Evolutionary conservation across 1,140 invertebrate species (phyloP), one percentile per base, ranked within the genome.

Genomic region (Nebria ingens): DNA sequence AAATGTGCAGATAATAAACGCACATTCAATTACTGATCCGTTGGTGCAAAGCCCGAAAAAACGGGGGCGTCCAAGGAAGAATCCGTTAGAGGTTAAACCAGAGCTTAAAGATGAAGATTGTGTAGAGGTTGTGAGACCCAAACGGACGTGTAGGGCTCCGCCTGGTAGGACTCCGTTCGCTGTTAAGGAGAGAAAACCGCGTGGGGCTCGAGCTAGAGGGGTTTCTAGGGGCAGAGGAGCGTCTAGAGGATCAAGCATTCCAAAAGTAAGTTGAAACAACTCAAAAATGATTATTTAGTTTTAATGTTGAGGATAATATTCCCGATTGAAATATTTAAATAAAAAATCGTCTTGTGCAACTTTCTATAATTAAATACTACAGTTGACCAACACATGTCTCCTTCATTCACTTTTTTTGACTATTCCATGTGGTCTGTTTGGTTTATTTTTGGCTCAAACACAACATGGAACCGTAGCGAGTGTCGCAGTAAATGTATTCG

Each of bases 11-110:
- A 45, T 45, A 12, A 45, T 45, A 45, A 45, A 45, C 17, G 40
- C 40, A 11, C 40, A 45, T 6, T 12, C 25, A 12, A 25, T 23
- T 25, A n/a, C 25, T 53, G 22, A 21, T 6, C 50, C 19, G 15
- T 4, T 15, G 11, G 17, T 15, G 19, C 23, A 6, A 19, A 9
- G 13, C 1, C 52, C 52, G 12, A 53, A 34, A 53, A 53, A 53
- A 34, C 52, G 52, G n/a, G 52, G 52, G 1, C 25, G 52, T 3
- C 52, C 52, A 34, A 25, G 52, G 19, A 53, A 53, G 21, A 29
- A n/a, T 29, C 52, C 52, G n/a, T 29, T 53, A 29, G 52, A 29
- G 34, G 25, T 53, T 1, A 23, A 23, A 53, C 52, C 52, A 1
- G 52, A 53, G 34, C 4, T 53, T 17, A 53, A 53, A 29, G 25